Conservation (phyloP, 2,888 invertebrate genomes). For the Heliconius charithonia region DNA sequence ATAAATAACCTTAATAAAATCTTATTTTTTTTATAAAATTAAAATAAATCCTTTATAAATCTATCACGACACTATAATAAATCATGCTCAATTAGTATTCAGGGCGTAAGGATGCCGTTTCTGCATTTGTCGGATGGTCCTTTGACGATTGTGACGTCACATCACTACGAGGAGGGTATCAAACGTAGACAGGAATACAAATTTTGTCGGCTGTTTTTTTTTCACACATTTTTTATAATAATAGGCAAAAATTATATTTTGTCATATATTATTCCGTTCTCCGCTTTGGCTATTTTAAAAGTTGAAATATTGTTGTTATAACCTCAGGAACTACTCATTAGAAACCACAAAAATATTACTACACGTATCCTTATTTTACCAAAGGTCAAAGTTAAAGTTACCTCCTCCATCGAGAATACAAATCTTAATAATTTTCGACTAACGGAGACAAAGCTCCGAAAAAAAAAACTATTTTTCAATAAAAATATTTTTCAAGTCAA, state of each 20-base stretch:
- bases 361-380: too few relatives aligned
- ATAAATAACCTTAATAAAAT: not conserved
- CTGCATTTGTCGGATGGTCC: conserved; percentile 24
- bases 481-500: not conserved
- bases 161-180: conserved; percentile 12
- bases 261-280: too few relatives aligned
- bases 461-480: not conserved
- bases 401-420: too few relatives aligned
- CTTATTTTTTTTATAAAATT: not conserved
- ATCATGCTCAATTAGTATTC: conserved; percentile 21
- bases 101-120: not conserved
- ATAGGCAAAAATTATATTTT: too few relatives aligned
- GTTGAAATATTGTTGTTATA: too few relatives aligned
- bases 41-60: not conserved
- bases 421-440: not conserved
- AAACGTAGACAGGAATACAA: conserved; percentile 9
- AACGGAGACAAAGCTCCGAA: not conserved
- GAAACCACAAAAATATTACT: too few relatives aligned
- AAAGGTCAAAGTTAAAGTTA: too few relatives aligned
- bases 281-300: too few relatives aligned
- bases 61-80: conserved; percentile 5
- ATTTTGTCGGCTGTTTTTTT: not conserved
- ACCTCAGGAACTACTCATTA: too few relatives aligned
- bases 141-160: conserved; percentile 25
- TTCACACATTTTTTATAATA: too few relatives aligned